Conservation (phyloP, 2,797 vertebrate genomes). For the Mormyrus hasselquistii region DNA sequence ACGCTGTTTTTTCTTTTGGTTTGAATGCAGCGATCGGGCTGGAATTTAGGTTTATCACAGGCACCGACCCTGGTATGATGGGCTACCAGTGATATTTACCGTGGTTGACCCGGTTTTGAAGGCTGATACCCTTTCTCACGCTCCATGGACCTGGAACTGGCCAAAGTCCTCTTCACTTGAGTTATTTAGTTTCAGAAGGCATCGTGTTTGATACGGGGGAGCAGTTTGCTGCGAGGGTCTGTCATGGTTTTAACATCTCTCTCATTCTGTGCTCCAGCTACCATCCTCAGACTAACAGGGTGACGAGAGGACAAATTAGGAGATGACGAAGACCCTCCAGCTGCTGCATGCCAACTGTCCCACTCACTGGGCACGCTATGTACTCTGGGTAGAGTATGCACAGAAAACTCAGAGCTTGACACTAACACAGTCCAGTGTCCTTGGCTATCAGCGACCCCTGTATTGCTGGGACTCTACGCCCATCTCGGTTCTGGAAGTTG, state of each 20-base stretch:
- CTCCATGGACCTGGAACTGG: background rate
- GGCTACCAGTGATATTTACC: background rate
- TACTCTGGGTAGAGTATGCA: background rate
- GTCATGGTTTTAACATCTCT: background rate
- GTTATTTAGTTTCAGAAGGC: background rate
- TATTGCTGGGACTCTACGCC: background rate
- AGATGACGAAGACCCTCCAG: background rate
- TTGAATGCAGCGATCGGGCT: background rate
- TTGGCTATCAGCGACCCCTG: background rate
- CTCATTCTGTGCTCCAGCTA: background rate
- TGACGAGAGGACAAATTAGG: background rate
- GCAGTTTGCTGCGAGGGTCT: background rate
- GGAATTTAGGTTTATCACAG: background rate
- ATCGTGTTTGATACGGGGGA: background rate
- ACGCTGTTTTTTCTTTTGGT: background rate
- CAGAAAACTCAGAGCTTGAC: background rate
- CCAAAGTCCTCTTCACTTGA: background rate
- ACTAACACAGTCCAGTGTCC: background rate
- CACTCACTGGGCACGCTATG: background rate
- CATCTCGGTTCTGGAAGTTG: background rate
- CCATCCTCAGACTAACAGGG: background rate
- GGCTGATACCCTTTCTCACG: background rate
- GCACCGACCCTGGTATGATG: background rate
- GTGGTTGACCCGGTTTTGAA: background rate
- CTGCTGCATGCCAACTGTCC: background rate